These are phyloP conservation scores for Oncorhynchus tshawytscha DNA, from an alignment of 2,113 vertebrate genomes.

Conservation along the genomic window DNA sequence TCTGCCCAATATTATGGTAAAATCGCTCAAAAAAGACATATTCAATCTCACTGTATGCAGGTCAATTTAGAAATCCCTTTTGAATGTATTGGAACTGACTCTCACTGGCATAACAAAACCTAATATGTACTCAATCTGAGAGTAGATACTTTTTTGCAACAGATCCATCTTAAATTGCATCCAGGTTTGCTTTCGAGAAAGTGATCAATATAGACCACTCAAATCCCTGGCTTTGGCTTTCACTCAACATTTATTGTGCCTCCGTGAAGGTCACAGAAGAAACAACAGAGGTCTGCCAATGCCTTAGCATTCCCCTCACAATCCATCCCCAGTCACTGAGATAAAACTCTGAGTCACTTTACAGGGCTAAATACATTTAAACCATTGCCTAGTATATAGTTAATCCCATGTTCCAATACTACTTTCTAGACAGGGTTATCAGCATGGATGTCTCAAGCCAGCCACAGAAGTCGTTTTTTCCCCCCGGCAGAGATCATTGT, in stretches of 20 bases:
- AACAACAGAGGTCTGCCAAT: constrained; percentile 23
- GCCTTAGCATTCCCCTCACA: constrained; percentile 44
- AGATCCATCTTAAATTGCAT: constrained; percentile 25
- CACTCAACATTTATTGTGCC: constrained; percentile 32
- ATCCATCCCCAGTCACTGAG: constrained; percentile 1
- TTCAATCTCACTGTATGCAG: neutral
- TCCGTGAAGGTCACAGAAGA: constrained; percentile 60
- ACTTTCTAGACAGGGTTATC: constrained; percentile 44
- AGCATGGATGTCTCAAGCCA: constrained; percentile 32
- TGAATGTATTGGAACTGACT: neutral
- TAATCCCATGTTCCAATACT: constrained; percentile 52
- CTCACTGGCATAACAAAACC: neutral
- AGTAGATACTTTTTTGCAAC: neutral
- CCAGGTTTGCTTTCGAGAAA: constrained; percentile 33
- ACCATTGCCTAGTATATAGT: constrained; percentile 40
- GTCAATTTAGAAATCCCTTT: neutral
- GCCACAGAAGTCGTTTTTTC: neutral
- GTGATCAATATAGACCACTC: constrained; percentile 58
- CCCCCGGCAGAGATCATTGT: constrained; percentile 32
- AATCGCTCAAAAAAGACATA: neutral
- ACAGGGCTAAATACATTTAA: constrained; percentile 30
- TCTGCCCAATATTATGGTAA: neutral
- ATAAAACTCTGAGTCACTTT: constrained; percentile 31
- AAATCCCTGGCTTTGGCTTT: constrained; percentile 50
- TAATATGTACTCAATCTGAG: neutral